Evolutionary conservation across 2,888 invertebrate genomes (phyloP).

Genomic region (Mythimna impura): DNA sequence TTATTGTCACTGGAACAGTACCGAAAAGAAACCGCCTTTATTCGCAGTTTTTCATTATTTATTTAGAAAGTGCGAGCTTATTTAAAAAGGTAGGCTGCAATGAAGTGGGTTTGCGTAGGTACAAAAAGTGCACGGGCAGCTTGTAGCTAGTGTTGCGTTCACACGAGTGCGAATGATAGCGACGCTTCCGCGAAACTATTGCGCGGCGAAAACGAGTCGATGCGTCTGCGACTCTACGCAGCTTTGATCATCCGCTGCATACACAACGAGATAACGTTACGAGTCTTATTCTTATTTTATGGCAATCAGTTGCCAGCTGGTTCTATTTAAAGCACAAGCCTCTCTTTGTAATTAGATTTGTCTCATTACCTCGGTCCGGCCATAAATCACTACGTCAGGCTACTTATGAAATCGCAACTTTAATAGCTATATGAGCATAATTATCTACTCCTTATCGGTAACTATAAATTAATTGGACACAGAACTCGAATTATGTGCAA

Average conservation of each 20-base stretch:
- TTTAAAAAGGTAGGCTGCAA: slow-evolving; percentile 52
- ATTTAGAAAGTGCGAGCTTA: slow-evolving; percentile 62
- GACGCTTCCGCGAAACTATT: slow-evolving; percentile 81
- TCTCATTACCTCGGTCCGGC: slow-evolving; percentile 33
- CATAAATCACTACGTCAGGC: slow-evolving; percentile 52
- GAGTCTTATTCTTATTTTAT: slow-evolving; percentile 30
- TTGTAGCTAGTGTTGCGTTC: slow-evolving; percentile 74
- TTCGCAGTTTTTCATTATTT: slow-evolving; percentile 33
- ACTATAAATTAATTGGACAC: slow-evolving; percentile 56
- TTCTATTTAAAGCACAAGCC: slow-evolving; percentile 43
- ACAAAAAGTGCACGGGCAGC: slow-evolving; percentile 75
- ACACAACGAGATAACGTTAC: slow-evolving; percentile 19
- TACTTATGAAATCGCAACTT: slow-evolving; percentile 49
- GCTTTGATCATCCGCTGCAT: slow-evolving; percentile 72
- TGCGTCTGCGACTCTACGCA: slow-evolving; percentile 25
- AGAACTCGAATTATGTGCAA: slow-evolving; percentile 57
- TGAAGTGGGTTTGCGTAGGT: slow-evolving; percentile 53
- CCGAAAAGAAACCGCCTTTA: slow-evolving; percentile 31
- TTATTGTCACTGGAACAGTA: slow-evolving; percentile 51
- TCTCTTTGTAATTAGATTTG: slow-evolving; percentile 51
- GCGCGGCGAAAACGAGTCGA: slow-evolving; percentile 75
- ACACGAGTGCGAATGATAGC: slow-evolving; percentile 72
- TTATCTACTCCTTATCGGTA: slow-evolving; percentile 60
- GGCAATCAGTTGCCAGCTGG: slow-evolving; percentile 8
- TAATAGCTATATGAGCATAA: slow-evolving; percentile 54